Evolutionary conservation across 1,140 invertebrate species (phyloP).

Genomic region (Drosophila athabasca): DNA sequence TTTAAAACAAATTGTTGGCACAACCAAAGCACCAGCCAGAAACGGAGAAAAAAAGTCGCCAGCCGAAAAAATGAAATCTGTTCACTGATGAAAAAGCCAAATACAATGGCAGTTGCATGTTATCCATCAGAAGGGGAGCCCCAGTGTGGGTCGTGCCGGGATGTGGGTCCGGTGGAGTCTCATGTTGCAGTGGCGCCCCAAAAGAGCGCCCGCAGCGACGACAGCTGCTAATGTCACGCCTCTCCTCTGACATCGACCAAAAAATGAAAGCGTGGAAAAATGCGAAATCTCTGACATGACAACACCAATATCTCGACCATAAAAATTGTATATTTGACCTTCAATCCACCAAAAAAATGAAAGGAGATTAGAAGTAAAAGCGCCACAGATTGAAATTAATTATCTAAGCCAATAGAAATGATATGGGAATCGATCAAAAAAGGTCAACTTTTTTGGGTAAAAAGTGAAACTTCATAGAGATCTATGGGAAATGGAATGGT

Average conservation of each 20-base stretch:
- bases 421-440: no score
- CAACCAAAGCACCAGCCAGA: slow-evolving; percentile 40
- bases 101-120: slow-evolving; percentile 65
- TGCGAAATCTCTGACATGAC: slow-evolving; percentile 36
- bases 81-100: slow-evolving; percentile 53
- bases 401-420: no score
- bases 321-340: slow-evolving; percentile 48
- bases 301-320: slow-evolving; percentile 20
- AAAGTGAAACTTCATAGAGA: no score
- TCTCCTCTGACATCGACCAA: slow-evolving; percentile 47
- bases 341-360: slow-evolving; percentile 1
- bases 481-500: no score
- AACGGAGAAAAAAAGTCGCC: slow-evolving; percentile 14
- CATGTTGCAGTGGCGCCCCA: slow-evolving; percentile 49
- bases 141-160: slow-evolving; percentile 4
- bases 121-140: slow-evolving; percentile 49
- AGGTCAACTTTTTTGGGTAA: no score
- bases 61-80: slow-evolving; percentile 48
- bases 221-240: slow-evolving; percentile 77
- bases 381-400: no score
- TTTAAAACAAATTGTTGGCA: slow-evolving; percentile 72
- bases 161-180: slow-evolving; percentile 11
- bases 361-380: neutral
- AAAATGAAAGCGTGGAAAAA: slow-evolving; percentile 22
- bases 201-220: slow-evolving; percentile 41